Evolutionary conservation across 2,113 vertebrate species (phyloP).

Genomic region (Prolemur simus): DNA sequence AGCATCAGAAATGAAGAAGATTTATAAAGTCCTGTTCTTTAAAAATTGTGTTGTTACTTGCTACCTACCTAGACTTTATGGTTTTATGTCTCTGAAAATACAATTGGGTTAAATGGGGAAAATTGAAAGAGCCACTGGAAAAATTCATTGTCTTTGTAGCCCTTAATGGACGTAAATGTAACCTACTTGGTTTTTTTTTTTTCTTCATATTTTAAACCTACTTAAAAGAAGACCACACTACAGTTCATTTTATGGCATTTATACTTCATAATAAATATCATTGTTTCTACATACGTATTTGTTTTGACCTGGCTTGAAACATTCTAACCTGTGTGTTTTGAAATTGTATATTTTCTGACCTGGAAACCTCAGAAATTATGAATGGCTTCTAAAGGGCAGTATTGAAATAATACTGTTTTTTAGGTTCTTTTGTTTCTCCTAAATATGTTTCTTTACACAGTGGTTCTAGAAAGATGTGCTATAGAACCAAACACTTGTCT

Average conservation of each 20-base stretch:
- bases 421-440: conserved; percentile 7
- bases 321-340: not conserved
- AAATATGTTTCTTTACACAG: not conserved
- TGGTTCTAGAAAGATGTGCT: not conserved
- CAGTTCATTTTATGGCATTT: not conserved
- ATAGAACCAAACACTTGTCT: not conserved
- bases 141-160: not conserved
- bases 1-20: not conserved
- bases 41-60: not conserved
- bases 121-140: not conserved
- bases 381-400: not conserved
- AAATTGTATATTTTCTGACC: conserved; percentile 10
- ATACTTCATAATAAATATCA: not conserved
- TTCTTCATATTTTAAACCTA: not conserved
- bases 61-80: not conserved
- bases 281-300: not conserved
- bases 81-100: conserved; percentile 1
- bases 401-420: conserved; percentile 18
- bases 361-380: conserved; percentile 38
- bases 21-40: not conserved
- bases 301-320: not conserved
- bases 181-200: not conserved
- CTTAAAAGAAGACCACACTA: not conserved
- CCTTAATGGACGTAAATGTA: not conserved
- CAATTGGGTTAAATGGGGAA: not conserved